phyloP scores from a whole-genome alignment of 2,113 vertebrate genomes.

The Grallaria varia region DNA sequence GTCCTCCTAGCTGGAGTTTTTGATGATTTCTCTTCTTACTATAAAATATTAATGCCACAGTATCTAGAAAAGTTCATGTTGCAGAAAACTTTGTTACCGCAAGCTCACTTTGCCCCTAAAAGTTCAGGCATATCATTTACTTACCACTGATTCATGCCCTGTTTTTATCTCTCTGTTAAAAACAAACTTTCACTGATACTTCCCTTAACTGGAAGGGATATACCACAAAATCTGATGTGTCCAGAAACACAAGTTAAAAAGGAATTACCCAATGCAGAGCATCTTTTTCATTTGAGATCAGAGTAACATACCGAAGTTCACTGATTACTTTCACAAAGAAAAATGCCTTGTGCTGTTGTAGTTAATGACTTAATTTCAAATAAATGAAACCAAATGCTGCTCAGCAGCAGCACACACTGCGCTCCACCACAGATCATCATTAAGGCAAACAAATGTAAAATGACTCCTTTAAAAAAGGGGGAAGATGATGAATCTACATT shows the following conservation, averaged over 20 bases:
- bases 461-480: neutral
- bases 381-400: neutral
- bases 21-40: constrained; percentile 18
- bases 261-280: neutral
- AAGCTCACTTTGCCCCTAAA: neutral
- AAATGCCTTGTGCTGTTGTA: neutral
- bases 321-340: neutral
- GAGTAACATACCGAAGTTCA: neutral
- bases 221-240: neutral
- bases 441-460: neutral
- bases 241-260: neutral
- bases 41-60: neutral
- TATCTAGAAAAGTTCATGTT: neutral
- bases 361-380: neutral
- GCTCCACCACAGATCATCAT: neutral
- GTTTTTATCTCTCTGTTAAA: neutral
- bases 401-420: neutral
- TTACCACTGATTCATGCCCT: neutral
- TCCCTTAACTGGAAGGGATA: neutral
- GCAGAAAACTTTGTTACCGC: neutral
- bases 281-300: neutral
- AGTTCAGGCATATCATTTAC: neutral
- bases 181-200: neutral
- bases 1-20: neutral
- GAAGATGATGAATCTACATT: neutral